A percentile compares a stretch with the other conserved stretches of the same genome.
These are phyloP conservation scores for Sylvietta virens DNA, from an alignment of 2,113 vertebrate genomes.

Conservation along the genomic window DNA sequence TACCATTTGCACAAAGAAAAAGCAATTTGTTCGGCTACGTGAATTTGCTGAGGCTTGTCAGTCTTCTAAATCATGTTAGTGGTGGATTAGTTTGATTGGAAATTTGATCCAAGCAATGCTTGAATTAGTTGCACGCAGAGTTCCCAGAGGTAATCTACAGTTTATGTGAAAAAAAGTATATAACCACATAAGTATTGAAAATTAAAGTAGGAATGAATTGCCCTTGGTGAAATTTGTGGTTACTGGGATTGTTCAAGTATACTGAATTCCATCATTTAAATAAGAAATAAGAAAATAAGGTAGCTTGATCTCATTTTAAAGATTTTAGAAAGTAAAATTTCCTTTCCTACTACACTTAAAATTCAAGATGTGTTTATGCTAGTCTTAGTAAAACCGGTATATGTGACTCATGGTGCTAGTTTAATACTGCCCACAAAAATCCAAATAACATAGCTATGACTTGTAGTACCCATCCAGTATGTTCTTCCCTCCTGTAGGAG, in stretches of 20 bases:
- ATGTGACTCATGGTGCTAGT: background rate
- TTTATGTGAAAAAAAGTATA: constrained; percentile 51
- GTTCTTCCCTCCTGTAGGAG: background rate
- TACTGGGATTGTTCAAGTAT: background rate
- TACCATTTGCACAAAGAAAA: background rate
- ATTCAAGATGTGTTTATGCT: background rate
- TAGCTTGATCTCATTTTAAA: background rate
- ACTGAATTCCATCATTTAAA: background rate
- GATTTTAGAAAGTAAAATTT: background rate
- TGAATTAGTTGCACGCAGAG: constrained; percentile 39
- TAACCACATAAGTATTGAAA: background rate
- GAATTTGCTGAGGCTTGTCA: constrained; percentile 31
- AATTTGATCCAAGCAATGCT: constrained; percentile 45
- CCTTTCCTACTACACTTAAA: background rate
- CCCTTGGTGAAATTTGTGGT: background rate
- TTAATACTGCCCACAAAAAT: background rate
- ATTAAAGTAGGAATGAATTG: constrained; percentile 5
- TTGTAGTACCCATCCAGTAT: background rate
- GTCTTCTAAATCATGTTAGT: constrained; percentile 58
- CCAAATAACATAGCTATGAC: background rate
- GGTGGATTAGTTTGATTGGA: constrained; percentile 58
- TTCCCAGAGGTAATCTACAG: constrained; percentile 15
- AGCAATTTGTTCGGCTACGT: constrained; percentile 4
- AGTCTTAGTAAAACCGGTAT: background rate
- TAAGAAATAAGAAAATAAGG: background rate